phyloP scores from a whole-genome alignment of 2,797 vertebrate genomes.

The Parauchenoglanis ngamensis region DNA sequence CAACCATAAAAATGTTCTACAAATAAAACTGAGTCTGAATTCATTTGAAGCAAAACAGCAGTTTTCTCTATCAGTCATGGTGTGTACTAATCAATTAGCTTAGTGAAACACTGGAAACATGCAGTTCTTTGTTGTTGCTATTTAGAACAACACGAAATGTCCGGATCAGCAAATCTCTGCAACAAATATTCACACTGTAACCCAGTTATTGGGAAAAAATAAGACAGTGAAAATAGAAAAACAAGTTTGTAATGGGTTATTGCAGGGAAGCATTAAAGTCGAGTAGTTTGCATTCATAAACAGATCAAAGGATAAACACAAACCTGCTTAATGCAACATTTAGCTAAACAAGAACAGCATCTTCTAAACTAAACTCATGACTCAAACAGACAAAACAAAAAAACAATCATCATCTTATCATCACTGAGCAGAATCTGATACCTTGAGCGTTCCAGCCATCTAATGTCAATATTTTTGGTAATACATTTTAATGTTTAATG shows the following conservation, averaged over 20 bases:
- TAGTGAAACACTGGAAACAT: slow-evolving; percentile 73
- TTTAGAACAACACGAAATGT: slow-evolving; percentile 61
- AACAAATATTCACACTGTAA: slow-evolving; percentile 63
- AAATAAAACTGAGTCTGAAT: slow-evolving; percentile 64
- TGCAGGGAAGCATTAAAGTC: slow-evolving; percentile 30
- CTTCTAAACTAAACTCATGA: not conserved
- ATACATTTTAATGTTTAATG: not conserved
- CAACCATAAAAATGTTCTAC: slow-evolving; percentile 50
- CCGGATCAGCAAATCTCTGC: slow-evolving; percentile 68
- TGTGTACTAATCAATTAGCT: slow-evolving; percentile 77
- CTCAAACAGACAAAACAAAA: not conserved
- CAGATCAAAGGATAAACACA: slow-evolving; percentile 20
- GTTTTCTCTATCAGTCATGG: slow-evolving; percentile 72
- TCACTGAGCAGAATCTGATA: not conserved
- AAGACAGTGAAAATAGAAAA: slow-evolving; percentile 50
- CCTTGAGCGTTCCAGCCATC: not conserved
- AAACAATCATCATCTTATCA: not conserved
- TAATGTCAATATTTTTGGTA: not conserved
- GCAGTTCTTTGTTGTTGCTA: slow-evolving; percentile 54
- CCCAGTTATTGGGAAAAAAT: slow-evolving; percentile 59
- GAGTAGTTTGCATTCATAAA: slow-evolving; percentile 60
- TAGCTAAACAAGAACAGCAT: not conserved
- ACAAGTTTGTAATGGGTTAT: slow-evolving; percentile 62
- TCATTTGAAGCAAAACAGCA: slow-evolving; percentile 76
- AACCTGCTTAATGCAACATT: slow-evolving; percentile 7